Percentiles rank a stretch among this genome's conserved stretches.
phyloP scores from a whole-genome alignment of 2,113 vertebrate genomes.

The Silurus meridionalis region DNA sequence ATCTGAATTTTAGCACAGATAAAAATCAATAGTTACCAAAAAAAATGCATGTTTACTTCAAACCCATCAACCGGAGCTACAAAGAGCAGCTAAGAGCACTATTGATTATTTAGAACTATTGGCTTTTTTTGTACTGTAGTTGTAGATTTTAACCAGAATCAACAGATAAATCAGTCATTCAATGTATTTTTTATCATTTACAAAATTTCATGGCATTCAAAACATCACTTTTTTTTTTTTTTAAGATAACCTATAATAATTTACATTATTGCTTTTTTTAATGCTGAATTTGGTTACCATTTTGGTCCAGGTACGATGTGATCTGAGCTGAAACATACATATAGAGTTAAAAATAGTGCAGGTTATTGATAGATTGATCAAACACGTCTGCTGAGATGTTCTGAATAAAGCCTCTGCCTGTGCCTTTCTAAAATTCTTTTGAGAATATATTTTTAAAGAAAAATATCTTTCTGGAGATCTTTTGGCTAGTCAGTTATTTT shows the following conservation, averaged over 20 bases:
- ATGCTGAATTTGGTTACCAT: background rate
- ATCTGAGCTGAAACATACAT: background rate
- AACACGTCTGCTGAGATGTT: no score
- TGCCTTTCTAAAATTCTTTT: background rate
- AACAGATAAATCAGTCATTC: background rate
- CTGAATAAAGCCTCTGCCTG: background rate
- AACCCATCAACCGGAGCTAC: background rate
- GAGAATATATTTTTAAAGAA: no score
- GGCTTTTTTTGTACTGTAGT: background rate
- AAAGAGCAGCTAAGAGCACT: background rate
- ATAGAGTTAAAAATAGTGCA: background rate
- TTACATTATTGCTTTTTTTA: background rate
- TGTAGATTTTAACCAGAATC: background rate
- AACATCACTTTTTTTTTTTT: background rate
- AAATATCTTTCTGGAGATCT: no score
- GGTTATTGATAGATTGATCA: background rate
- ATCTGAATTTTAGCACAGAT: background rate
- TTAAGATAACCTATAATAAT: background rate
- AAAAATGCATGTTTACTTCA: background rate
- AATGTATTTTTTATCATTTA: background rate
- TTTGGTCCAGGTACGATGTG: background rate
- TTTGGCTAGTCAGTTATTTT: background rate
- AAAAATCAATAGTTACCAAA: conserved; percentile 1
- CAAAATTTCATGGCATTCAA: background rate
- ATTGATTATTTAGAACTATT: conserved; percentile 29